Base-by-base conservation (phyloP, 2,113 vertebrate genomes). In the Oryzias curvinotus region DNA sequence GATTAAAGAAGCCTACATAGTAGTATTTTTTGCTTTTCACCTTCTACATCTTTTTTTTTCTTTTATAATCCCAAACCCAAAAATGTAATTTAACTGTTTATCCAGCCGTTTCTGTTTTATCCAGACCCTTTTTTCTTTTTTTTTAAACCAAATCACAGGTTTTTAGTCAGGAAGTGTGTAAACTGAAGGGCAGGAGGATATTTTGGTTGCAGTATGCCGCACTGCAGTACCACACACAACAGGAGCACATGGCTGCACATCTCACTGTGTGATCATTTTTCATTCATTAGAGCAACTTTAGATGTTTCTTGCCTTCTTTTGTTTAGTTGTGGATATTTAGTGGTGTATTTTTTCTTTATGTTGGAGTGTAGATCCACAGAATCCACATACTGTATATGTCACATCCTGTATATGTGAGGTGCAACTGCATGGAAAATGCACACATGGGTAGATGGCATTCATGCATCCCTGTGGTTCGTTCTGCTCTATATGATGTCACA, bases 401-500 rank as follows among this genome's bases (percentile, higher is more conserved):
- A 70, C 70, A 74, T 67, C 65, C 82, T 66, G 47, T 18, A 45
- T 55, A 52, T 69, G 10, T 50, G 61, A 15, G 52, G 18, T 62
- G 52, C 46, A 58, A 46, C 60, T 66, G 65, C 57, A 43, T 3
- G 36, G 36, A 50, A 77, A 77, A 71, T 53, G 43, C 42, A 21
- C 44, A 44, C 47, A 2, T 30, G 10, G 23, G 71, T 74, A 25
- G 65, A 73, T 75, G 62, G 56, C 54, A 48, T 75, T 62, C 64
- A 65, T 67, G 36, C 68, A 76, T 80, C 82, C 76, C 81, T 83
- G 78, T 53, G 75, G 64, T 67, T 52, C 62, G 68, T 72, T 75
- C 59, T 48, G 52, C 41, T 75, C 55, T 14, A 21, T 69, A 74
- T 85, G 77, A 79, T 78, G 77, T 84, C 69, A 81, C 69, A 51